Conservation (phyloP, 92 coral and sea anemone species). For the Galaxea fascicularis region DNA sequence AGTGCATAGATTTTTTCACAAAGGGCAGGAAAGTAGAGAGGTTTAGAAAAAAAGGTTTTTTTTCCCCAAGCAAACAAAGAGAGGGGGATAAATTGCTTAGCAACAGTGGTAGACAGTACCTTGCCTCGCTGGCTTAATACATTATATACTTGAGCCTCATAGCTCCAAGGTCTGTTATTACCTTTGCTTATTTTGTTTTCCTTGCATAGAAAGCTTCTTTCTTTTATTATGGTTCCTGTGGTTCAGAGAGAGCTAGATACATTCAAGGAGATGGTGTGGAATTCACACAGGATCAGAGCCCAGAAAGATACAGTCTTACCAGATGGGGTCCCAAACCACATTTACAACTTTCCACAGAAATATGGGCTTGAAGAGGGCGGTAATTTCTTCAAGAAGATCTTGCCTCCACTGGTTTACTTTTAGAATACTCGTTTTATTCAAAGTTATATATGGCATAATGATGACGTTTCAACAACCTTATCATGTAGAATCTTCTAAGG, state of each 20-base stretch:
- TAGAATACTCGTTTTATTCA: background rate
- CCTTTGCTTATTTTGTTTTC: background rate
- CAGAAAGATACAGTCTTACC: conserved; percentile 38
- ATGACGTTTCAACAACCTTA: too few species aligned
- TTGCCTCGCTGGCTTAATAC: too few species aligned
- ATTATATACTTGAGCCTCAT: too few species aligned
- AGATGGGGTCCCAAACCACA: conserved; percentile 41
- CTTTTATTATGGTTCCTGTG: conserved; percentile 25
- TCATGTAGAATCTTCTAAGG: too few species aligned
- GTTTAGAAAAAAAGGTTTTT: too few species aligned
- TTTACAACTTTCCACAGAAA: conserved; percentile 6
- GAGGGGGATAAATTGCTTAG: too few species aligned
- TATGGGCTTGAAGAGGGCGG: conserved; percentile 12
- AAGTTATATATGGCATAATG: background rate
- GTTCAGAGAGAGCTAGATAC: conserved; percentile 14
- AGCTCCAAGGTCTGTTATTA: background rate
- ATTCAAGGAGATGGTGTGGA: conserved; percentile 30
- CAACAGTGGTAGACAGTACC: too few species aligned
- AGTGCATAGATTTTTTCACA: background rate
- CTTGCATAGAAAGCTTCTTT: conserved; percentile 23
- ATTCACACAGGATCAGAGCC: conserved; percentile 43
- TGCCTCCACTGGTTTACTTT: background rate
- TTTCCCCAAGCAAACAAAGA: too few species aligned
- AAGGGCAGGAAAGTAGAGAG: background rate
- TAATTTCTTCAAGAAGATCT: background rate